Evolutionary conservation across 2,113 vertebrate species (phyloP), one percentile per base, ranked within the genome.

Genomic region (Saguinus midas): DNA sequence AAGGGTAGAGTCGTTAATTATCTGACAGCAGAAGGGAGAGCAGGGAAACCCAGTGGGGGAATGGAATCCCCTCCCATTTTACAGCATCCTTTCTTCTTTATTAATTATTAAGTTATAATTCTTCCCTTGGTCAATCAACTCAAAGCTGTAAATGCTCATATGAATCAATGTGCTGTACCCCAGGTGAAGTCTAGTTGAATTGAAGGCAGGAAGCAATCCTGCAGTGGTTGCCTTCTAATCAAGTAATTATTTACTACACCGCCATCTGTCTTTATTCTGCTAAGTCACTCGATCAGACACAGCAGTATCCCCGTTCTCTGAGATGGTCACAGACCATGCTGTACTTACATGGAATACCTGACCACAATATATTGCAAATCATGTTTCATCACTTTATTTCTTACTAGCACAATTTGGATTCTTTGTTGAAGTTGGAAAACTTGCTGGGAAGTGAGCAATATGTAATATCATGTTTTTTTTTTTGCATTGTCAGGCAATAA

Each of bases 191-290:
- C 94, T 85, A 18, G 94, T 14, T 83, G 81, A 87, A 89, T 21
- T 21, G 94, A 92, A 91, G 87, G 76, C 95, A 96, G 97, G 94
- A 96, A 92, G 92, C 72, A 37, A 61, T 73, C 96, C 94, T 89
- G 80, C 35, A 90, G 89, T 48, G 91, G 48, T 96, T 20, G 73
- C 66, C 8, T 91, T 70, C 92, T 73, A 95, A 32, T 96, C 91
- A 94, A 96, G 91, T 81, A 76, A 66, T 97, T 98, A 97, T 95
- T 94, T 95, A 43, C 80, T 95, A 64, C 87, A 17, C 16, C 81
- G 64, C 97, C 95, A 89, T 97, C 96, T 96, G 97, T 98, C 91
- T 97, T 92, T 94, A 95, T 97, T 97, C 95, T 78, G 68, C 93
- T 73, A 68, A 95, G 92, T 78, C 84, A 90, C 94, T 84, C 48